Percentiles rank a stretch among this genome's conserved stretches.
These are phyloP conservation scores for Xiphophorus maculatus DNA, from an alignment of 2,113 vertebrate species.

Conservation along the genomic window DNA sequence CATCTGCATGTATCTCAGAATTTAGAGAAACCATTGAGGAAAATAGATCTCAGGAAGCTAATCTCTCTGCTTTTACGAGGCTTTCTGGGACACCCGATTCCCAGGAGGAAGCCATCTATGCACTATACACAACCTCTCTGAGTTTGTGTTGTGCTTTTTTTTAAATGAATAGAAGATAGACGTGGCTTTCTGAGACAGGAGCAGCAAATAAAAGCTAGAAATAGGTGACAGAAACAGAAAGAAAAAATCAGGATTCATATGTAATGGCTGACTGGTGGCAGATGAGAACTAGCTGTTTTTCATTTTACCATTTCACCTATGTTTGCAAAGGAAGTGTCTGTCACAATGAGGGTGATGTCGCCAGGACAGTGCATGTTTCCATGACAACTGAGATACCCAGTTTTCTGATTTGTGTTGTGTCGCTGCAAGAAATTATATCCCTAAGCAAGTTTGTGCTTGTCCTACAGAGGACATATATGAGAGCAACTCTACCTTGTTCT, in stretches of 20 bases:
- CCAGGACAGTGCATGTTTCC: slow-evolving; percentile 56
- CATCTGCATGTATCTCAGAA: slow-evolving; percentile 31
- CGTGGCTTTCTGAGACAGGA: slow-evolving; percentile 43
- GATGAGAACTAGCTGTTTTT: slow-evolving; percentile 66
- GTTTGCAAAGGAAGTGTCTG: slow-evolving; percentile 49
- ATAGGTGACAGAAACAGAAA: slow-evolving; percentile 28
- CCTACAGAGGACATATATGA: slow-evolving; percentile 15
- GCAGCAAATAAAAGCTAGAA: slow-evolving; percentile 50
- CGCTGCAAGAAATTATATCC: slow-evolving; percentile 24
- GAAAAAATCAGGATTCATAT: slow-evolving; percentile 37
- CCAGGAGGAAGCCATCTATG: slow-evolving; percentile 55
- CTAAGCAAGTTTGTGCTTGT: slow-evolving; percentile 8
- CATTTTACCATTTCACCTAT: slow-evolving; percentile 57
- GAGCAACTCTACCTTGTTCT: slow-evolving; percentile 3
- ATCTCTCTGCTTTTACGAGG: slow-evolving; percentile 56
- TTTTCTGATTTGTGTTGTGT: slow-evolving; percentile 35
- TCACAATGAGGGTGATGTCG: slow-evolving; percentile 56
- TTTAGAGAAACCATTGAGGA: neutral
- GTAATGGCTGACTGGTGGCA: slow-evolving; percentile 49
- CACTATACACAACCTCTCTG: slow-evolving; percentile 60
- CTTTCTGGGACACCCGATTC: slow-evolving; percentile 68
- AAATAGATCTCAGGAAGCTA: slow-evolving; percentile 43
- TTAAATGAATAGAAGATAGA: slow-evolving; percentile 42
- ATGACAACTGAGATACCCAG: slow-evolving; percentile 50
- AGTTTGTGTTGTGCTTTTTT: slow-evolving; percentile 45